These are phyloP conservation scores for Xylocopa sonorina DNA, from an alignment of 1,140 invertebrate genomes.

Conservation along the genomic window DNA sequence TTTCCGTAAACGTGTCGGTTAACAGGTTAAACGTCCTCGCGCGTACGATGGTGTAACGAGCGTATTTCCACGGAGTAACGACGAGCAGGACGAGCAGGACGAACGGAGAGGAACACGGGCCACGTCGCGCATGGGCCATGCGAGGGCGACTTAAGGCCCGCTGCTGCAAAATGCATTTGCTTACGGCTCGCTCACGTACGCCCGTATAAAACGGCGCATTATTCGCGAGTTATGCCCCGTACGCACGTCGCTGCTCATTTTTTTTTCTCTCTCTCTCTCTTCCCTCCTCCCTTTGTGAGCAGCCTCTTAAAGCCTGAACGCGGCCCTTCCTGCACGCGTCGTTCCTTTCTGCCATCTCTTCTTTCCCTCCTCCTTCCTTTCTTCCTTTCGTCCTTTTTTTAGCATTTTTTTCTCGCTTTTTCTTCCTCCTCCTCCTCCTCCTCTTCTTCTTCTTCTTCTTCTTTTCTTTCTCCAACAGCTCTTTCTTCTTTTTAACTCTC, in stretches of 20 bases:
- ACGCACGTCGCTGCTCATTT: constrained; percentile 54
- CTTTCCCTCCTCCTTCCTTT: background rate
- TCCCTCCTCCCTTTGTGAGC: constrained; percentile 41
- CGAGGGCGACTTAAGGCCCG: constrained; percentile 47
- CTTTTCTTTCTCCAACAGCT: background rate
- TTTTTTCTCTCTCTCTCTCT: background rate
- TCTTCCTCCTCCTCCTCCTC: background rate
- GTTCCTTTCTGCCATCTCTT: constrained; percentile 23
- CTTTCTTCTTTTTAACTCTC: background rate
- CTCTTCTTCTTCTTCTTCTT: background rate
- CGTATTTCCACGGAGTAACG: constrained; percentile 38
- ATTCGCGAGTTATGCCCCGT: constrained; percentile 65
- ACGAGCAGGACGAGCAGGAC: background rate
- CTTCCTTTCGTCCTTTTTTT: background rate
- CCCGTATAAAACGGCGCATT: constrained; percentile 64
- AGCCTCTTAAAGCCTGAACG: constrained; percentile 54
- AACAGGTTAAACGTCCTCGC: constrained; percentile 6
- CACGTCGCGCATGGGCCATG: constrained; percentile 14
- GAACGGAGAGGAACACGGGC: constrained; percentile 11
- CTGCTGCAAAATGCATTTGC: constrained; percentile 61
- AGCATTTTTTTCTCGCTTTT: background rate
- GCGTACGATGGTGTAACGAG: constrained; percentile 49
- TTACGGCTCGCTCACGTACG: constrained; percentile 63
- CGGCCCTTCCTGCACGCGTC: constrained; percentile 55
- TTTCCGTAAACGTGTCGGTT: background rate